These are phyloP conservation scores for Coregonus ussuriensis DNA, from an alignment of 2,797 vertebrate species.

Conservation along the genomic window DNA sequence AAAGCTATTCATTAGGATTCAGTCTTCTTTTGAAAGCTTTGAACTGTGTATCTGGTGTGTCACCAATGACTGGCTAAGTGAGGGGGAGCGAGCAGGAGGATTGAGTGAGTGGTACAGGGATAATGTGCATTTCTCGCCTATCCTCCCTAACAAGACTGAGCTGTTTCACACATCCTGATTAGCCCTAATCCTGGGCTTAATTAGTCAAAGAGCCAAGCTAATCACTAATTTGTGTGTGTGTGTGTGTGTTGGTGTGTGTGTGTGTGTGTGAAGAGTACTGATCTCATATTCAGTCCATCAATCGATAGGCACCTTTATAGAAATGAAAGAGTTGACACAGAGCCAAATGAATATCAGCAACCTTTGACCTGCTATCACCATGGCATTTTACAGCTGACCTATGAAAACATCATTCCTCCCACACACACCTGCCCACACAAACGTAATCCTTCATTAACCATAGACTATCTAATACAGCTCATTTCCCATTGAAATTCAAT, in stretches of 20 bases:
- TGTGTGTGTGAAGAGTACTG: conserved; percentile 39
- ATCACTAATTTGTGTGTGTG: conserved; percentile 9
- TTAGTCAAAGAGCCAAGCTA: conserved; percentile 39
- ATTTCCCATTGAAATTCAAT: conserved; percentile 10
- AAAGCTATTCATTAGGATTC: conserved; percentile 58
- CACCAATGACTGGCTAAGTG: conserved; percentile 48
- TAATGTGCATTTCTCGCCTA: conserved; percentile 44
- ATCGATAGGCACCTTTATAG: conserved; percentile 60
- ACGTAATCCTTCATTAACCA: neutral
- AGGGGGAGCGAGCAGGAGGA: conserved; percentile 50
- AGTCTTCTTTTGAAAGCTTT: conserved; percentile 55
- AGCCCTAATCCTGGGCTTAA: conserved; percentile 47
- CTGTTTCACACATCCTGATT: conserved; percentile 30
- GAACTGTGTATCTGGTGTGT: conserved; percentile 58
- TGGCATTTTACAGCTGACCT: conserved; percentile 69
- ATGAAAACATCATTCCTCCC: conserved; percentile 53
- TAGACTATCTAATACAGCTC: conserved; percentile 10
- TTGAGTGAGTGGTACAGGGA: conserved; percentile 41
- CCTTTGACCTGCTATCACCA: conserved; percentile 49
- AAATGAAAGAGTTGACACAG: conserved; percentile 52
- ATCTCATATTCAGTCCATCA: conserved; percentile 55
- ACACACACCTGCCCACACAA: conserved; percentile 36
- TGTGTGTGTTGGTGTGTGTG: conserved; percentile 14
- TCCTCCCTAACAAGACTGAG: conserved; percentile 34
- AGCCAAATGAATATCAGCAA: conserved; percentile 54